phyloP scores from a whole-genome alignment of 1,140 invertebrate genomes.

The Brachionus asplanchnoidis region DNA sequence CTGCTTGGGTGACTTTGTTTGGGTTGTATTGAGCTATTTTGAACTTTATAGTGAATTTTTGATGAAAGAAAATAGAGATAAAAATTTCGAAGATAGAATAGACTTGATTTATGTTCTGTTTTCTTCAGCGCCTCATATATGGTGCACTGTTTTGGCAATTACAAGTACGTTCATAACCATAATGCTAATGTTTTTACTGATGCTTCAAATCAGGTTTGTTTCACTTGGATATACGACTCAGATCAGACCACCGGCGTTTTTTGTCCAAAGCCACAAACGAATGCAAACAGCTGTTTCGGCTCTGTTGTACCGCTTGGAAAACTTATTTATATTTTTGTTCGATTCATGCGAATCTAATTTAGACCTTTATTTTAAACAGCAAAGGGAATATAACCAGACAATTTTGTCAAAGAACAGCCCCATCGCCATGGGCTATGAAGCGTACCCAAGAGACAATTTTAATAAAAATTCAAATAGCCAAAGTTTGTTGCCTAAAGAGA shows the following conservation, averaged over 20 bases:
- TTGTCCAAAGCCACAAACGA: not conserved
- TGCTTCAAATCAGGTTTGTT: conserved; percentile 28
- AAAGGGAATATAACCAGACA: not conserved
- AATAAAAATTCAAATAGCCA: not conserved
- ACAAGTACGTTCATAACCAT: not conserved
- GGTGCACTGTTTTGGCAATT: not conserved
- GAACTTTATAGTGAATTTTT: not conserved
- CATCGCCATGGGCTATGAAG: not conserved
- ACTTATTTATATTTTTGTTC: conserved; percentile 29
- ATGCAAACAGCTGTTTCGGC: not conserved
- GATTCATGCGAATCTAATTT: conserved; percentile 4
- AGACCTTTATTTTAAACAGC: conserved; percentile 29
- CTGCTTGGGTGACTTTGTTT: not conserved
- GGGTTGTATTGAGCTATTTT: not conserved
- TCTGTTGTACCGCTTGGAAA: not conserved
- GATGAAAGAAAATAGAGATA: not conserved
- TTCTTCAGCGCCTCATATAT: not conserved
- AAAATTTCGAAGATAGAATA: conserved; percentile 22
- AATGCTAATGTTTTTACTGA: conserved; percentile 19
- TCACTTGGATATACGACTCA: conserved; percentile 26
- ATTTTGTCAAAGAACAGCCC: not conserved
- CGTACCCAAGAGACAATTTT: conserved; percentile 33
- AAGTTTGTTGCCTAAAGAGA: conserved; percentile 1
- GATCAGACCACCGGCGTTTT: not conserved
- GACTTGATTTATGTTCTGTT: not conserved